Conservation (phyloP, 2,888 invertebrate species). For the Chrysodeixis includens region DNA sequence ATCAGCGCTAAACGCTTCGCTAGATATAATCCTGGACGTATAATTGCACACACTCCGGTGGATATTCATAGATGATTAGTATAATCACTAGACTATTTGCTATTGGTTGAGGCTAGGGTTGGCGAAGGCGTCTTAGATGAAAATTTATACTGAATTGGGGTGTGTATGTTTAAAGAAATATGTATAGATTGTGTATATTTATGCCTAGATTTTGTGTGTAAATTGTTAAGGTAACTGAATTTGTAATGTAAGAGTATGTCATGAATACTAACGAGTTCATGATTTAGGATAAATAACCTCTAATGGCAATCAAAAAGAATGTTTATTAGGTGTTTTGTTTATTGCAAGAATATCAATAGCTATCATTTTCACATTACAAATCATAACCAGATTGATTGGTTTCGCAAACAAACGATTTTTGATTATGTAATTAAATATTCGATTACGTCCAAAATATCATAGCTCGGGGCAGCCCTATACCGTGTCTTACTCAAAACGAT, state of each 20-base stretch:
- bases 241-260: too few relatives aligned
- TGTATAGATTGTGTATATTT: not conserved
- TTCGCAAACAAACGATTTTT: not conserved
- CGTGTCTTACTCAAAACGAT: constrained; percentile 36
- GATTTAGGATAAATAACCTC: too few relatives aligned
- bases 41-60: constrained; percentile 71
- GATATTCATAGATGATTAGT: constrained; percentile 73
- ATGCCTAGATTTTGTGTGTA: too few relatives aligned
- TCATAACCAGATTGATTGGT: not conserved
- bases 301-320: too few relatives aligned
- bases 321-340: too few relatives aligned
- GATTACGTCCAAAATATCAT: constrained; percentile 19
- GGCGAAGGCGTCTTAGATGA: constrained; percentile 13
- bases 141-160: not conserved
- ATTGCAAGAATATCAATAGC: too few relatives aligned
- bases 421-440: not conserved
- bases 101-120: constrained; percentile 44
- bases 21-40: constrained; percentile 63
- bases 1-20: constrained; percentile 66
- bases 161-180: not conserved
- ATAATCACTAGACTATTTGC: constrained; percentile 61
- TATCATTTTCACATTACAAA: not conserved
- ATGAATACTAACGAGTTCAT: too few relatives aligned
- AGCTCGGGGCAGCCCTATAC: constrained; percentile 43
- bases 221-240: too few relatives aligned